Evolutionary conservation across 2,113 vertebrate species (phyloP).

Genomic region (Gasterosteus nipponicus): DNA sequence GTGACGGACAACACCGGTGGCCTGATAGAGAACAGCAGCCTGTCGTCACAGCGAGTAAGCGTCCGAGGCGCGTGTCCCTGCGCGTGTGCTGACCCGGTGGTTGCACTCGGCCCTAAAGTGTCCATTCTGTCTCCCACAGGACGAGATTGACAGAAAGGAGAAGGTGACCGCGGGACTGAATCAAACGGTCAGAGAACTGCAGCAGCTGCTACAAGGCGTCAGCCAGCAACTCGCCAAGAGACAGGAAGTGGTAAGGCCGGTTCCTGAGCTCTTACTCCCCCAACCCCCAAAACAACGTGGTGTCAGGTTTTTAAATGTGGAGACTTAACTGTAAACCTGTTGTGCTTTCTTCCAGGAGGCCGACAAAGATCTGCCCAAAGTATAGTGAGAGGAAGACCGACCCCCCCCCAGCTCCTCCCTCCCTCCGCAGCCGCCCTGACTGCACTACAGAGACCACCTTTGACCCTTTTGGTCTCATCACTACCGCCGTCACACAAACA

Average conservation of each 20-base stretch:
- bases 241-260: slow-evolving; percentile 54
- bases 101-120: not conserved
- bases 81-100: not conserved
- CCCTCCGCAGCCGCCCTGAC: slow-evolving; percentile 47
- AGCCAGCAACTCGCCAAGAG: slow-evolving; percentile 87
- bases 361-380: slow-evolving; percentile 70
- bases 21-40: slow-evolving; percentile 90
- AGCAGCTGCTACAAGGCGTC: slow-evolving; percentile 89
- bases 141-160: slow-evolving; percentile 87
- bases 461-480: slow-evolving; percentile 50
- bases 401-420: slow-evolving; percentile 29
- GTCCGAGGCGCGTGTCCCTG: not conserved
- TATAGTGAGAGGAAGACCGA: slow-evolving; percentile 63
- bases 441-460: slow-evolving; percentile 65
- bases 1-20: slow-evolving; percentile 82
- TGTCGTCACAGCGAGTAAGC: slow-evolving; percentile 86
- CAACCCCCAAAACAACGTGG: not conserved
- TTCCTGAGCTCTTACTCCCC: not conserved
- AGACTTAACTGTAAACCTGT: slow-evolving; percentile 3
- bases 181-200: slow-evolving; percentile 91
- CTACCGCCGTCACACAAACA: slow-evolving; percentile 54
- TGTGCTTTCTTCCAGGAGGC: slow-evolving; percentile 61
- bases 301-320: not conserved
- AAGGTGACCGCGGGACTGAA: slow-evolving; percentile 87
- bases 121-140: slow-evolving; percentile 75